These are phyloP conservation scores for Drosophila funebris DNA, from an alignment of 1,140 invertebrate genomes.

Conservation along the genomic window DNA sequence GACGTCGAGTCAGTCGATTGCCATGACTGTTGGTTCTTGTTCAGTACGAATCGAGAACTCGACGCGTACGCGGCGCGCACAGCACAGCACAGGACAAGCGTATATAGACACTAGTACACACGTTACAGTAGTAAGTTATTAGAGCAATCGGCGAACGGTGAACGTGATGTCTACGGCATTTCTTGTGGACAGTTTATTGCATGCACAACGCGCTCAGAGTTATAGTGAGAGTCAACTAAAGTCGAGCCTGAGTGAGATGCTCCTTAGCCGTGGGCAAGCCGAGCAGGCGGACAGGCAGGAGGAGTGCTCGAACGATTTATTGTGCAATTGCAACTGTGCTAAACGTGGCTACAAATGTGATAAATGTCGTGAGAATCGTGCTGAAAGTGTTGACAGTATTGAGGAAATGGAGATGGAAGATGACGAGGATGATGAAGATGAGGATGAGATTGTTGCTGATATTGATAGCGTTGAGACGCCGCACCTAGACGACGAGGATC, in stretches of 20 bases:
- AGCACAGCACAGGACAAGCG: constrained; percentile 26
- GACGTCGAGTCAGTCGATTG: constrained; percentile 2
- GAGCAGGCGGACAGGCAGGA: constrained; percentile 8
- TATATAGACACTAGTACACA: constrained; percentile 17
- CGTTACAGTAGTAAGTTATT: neutral
- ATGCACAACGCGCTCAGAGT: constrained; percentile 70
- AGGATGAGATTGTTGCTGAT: constrained; percentile 72
- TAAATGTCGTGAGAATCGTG: constrained; percentile 74
- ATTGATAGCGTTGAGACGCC: constrained; percentile 64
- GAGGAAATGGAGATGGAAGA: constrained; percentile 70
- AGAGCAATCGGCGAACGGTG: too few species aligned
- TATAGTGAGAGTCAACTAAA: constrained; percentile 72
- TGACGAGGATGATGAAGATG: constrained; percentile 71
- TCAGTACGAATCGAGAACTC: constrained; percentile 77
- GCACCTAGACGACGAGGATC: constrained; percentile 61
- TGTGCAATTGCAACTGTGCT: constrained; percentile 53
- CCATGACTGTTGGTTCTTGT: constrained; percentile 16
- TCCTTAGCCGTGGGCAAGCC: constrained; percentile 46
- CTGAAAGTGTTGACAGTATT: constrained; percentile 72
- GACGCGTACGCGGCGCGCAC: constrained; percentile 65
- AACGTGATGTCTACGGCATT: constrained; percentile 78
- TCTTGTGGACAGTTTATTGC: constrained; percentile 76
- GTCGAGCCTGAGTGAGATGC: constrained; percentile 72
- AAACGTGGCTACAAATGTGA: constrained; percentile 81
- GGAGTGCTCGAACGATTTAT: constrained; percentile 29